Conservation (phyloP, 2,113 vertebrate species). For the Clupea harengus region DNA sequence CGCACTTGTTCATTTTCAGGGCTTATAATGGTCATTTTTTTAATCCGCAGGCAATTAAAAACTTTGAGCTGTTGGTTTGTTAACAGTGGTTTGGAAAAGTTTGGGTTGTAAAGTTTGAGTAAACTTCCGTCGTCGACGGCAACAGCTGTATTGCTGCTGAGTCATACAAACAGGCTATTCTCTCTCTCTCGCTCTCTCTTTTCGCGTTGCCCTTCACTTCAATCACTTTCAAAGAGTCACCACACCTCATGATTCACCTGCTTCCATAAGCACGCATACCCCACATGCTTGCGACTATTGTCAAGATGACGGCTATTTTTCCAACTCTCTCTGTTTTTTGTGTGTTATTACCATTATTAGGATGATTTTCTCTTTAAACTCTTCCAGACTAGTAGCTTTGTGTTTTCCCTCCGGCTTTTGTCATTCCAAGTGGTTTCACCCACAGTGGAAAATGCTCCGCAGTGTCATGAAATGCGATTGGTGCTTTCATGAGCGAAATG, state of each 20-base stretch:
- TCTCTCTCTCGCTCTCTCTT: constrained; percentile 1
- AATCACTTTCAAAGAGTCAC: neutral
- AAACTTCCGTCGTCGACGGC: neutral
- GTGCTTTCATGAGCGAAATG: constrained; percentile 1
- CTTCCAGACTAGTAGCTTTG: neutral
- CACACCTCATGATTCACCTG: constrained; percentile 6
- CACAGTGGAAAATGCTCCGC: neutral
- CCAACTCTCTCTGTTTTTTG: neutral
- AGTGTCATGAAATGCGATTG: neutral
- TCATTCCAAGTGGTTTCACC: neutral
- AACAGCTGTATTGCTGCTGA: constrained; percentile 1
- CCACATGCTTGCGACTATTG: neutral
- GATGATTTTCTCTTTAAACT: neutral
- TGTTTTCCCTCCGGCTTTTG: neutral
- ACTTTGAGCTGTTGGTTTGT: constrained; percentile 8
- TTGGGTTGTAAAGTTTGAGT: neutral
- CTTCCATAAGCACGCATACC: constrained; percentile 1
- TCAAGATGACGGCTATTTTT: neutral
- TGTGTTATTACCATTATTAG: neutral
- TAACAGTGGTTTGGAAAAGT: neutral
- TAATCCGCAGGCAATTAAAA: neutral
- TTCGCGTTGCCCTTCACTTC: neutral
- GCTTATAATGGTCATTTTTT: neutral
- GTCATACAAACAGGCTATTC: neutral
- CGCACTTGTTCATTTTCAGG: neutral